phyloP scores from a whole-genome alignment of 1,140 invertebrate species.

The Drosophila teissieri region DNA sequence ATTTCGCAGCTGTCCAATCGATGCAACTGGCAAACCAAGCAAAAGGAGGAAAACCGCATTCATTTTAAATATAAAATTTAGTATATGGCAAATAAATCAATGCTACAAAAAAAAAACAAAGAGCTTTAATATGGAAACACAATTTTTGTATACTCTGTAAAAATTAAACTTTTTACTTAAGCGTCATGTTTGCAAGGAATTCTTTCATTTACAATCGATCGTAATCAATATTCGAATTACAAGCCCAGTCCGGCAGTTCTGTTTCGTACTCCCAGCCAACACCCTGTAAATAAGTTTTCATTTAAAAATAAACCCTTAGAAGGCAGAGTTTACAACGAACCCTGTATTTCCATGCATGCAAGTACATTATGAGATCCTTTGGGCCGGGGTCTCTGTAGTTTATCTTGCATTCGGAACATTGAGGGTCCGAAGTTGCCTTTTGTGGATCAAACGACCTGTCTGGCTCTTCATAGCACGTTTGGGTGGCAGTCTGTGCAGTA shows the following conservation, averaged over 20 bases:
- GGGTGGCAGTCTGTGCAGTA: constrained; percentile 88
- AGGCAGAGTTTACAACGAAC: constrained; percentile 84
- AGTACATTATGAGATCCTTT: constrained; percentile 96
- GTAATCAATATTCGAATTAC: constrained; percentile 27
- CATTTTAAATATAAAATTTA: neutral
- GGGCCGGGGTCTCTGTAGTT: constrained; percentile 95
- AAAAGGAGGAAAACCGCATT: neutral
- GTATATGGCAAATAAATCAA: constrained; percentile 12
- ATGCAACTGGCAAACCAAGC: neutral
- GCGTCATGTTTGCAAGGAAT: neutral
- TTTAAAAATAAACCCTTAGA: neutral
- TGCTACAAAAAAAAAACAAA: neutral
- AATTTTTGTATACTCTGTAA: neutral
- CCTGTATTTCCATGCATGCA: constrained; percentile 97
- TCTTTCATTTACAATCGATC: constrained; percentile 19
- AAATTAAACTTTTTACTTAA: neutral
- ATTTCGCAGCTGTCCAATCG: neutral
- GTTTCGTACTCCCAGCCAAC: constrained; percentile 96
- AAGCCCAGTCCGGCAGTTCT: constrained; percentile 93
- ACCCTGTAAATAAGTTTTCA: constrained; percentile 86
- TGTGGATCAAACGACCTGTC: constrained; percentile 89
- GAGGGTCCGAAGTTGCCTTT: constrained; percentile 92
- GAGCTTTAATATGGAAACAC: no score
- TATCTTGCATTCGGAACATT: constrained; percentile 97
- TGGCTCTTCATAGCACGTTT: constrained; percentile 91